phyloP scores from a whole-genome alignment of 2,113 vertebrate genomes.

The Pipra filicauda region DNA sequence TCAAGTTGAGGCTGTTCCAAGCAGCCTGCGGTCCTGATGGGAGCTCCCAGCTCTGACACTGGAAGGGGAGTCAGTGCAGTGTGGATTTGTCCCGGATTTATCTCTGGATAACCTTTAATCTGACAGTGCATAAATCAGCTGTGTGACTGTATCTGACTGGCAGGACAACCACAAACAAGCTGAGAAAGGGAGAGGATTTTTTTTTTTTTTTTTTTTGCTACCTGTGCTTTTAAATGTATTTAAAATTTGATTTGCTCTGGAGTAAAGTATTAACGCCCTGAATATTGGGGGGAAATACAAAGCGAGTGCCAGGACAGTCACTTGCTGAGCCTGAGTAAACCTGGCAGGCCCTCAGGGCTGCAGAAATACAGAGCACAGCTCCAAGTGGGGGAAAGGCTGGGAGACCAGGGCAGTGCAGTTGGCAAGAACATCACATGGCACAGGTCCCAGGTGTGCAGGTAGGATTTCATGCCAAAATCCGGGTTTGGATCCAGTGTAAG shows the following conservation, averaged over 20 bases:
- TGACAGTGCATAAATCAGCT: too few species aligned
- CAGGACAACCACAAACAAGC: background rate
- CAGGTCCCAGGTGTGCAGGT: fast-evolving
- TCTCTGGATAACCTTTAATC: background rate
- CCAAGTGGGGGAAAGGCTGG: background rate
- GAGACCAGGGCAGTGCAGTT: fast-evolving
- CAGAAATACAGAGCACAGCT: background rate
- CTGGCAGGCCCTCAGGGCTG: background rate
- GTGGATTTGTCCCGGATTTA: background rate
- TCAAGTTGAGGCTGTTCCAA: background rate
- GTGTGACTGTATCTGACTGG: background rate
- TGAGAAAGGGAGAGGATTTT: background rate
- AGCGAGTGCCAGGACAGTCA: background rate
- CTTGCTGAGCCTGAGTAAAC: background rate
- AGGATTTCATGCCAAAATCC: fast-evolving
- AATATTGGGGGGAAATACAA: too few species aligned
- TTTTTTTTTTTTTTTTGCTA: background rate
- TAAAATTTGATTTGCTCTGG: background rate
- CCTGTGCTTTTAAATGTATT: background rate
- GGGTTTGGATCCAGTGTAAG: background rate
- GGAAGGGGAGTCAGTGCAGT: too few species aligned
- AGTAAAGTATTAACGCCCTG: background rate
- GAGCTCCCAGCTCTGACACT: background rate
- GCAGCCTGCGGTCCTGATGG: background rate
- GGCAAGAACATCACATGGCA: fast-evolving